A percentile compares a stretch with the other conserved stretches of the same genome.
These are phyloP conservation scores for Sciurus vulgaris DNA, from an alignment of 2,797 vertebrate genomes.

Conservation along the genomic window DNA sequence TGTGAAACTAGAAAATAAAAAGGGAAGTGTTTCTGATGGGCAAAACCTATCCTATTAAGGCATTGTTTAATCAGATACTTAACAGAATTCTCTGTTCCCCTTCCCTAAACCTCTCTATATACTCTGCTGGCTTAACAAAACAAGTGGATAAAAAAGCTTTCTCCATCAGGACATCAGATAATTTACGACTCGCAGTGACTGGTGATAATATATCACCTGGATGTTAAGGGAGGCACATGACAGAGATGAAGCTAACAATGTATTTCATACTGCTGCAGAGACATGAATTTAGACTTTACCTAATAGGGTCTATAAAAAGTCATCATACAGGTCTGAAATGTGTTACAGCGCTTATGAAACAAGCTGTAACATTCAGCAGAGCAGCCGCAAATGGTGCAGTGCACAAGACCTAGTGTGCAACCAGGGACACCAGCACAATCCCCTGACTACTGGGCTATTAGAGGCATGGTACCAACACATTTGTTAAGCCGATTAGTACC, in stretches of 20 bases:
- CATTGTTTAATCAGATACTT: neutral
- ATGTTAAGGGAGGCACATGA: neutral
- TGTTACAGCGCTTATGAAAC: neutral
- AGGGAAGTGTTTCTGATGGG: neutral
- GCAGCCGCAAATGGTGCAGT: neutral
- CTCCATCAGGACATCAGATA: constrained; percentile 10
- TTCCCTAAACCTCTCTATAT: neutral
- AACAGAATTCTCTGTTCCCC: neutral
- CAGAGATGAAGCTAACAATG: constrained; percentile 58
- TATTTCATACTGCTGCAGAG: constrained; percentile 67
- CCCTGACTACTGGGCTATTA: neutral
- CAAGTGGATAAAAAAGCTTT: neutral
- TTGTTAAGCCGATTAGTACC: neutral
- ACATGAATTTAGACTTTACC: constrained; percentile 45
- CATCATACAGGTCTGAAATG: constrained; percentile 16
- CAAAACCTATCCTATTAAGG: neutral
- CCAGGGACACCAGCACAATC: neutral
- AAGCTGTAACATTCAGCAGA: neutral
- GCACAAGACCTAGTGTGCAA: neutral
- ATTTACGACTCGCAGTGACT: constrained; percentile 33
- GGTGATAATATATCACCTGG: constrained; percentile 36
- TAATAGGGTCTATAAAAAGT: constrained; percentile 53
- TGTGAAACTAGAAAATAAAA: constrained; percentile 46
- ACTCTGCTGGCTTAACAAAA: constrained; percentile 48
- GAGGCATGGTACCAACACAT: accelerated